These are phyloP conservation scores for Thecophora atra DNA, from an alignment of 2,888 invertebrate species.

Conservation along the genomic window DNA sequence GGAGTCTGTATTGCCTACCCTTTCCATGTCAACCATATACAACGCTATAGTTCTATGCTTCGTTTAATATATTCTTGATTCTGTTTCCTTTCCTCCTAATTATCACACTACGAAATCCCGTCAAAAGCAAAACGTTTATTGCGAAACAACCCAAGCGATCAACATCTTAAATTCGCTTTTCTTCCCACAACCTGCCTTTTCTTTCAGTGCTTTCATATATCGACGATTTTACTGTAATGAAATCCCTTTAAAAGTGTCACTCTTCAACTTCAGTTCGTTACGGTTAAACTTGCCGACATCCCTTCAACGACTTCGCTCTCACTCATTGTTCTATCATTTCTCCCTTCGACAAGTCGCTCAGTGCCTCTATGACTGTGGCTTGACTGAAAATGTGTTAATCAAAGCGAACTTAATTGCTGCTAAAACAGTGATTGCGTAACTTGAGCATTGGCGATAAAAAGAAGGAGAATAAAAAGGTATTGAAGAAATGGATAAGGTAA, in stretches of 20 bases:
- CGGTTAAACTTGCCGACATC: neutral
- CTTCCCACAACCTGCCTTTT: no score
- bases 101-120: no score
- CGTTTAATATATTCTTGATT: no score
- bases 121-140: no score
- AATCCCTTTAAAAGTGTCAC: neutral
- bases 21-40: no score
- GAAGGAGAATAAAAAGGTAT: neutral
- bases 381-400: constrained; percentile 56
- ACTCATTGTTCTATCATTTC: no score
- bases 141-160: no score
- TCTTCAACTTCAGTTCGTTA: neutral
- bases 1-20: no score
- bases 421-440: constrained; percentile 45
- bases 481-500: neutral
- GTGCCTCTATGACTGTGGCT: constrained; percentile 13
- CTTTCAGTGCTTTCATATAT: neutral
- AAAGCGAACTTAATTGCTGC: constrained; percentile 59
- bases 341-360: no score
- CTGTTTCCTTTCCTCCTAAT: no score
- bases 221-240: neutral
- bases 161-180: no score
- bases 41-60: no score
- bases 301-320: neutral
- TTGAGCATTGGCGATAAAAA: neutral